Evolutionary conservation across 2,888 invertebrate genomes (phyloP), one percentile per base, ranked within the genome.

Genomic region (Drosophila borborema): DNA sequence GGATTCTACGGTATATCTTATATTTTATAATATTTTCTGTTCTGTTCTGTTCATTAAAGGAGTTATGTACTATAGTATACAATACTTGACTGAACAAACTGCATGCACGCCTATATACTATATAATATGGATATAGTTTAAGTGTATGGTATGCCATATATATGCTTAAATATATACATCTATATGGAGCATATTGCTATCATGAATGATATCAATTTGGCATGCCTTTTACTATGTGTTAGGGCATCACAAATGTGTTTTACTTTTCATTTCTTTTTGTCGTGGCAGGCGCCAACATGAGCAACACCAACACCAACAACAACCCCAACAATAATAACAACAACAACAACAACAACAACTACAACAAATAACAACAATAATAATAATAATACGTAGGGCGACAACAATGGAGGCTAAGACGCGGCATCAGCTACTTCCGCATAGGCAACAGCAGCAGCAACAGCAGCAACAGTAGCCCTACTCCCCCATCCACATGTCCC

Each of bases 251-350:
- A 54, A 59, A 54, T 77, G 51, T 73, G 61, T 60, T 66, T 78
- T 38, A 49, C 49, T 49, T 18, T 49, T 49, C 49, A 18, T 49
- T 49, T 49, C 31, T 63, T 28, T 55, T 67, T 46, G 64, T 79
- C 56, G 53, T 65, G 68, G 62, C 66, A 72, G 75, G 76, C 77
- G 80, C 80, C 77, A 72, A 74, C 53, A 74, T 45, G 54, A 60
- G 59, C 18, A 36, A 55, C 55, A 43, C 49, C 60, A 65, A 12
- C 63, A 64, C 2, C 12, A 38, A 12, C 63, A 64, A 0, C 12
- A 38, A 14, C 38, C 14, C 14, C 68, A 45, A 18, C 18, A 40
- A 46, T 38, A 56, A 46, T 51, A 70, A 20, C 60, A 64, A 10
- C 63, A 65, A 8, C 65, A 51, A 10, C n/a, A 20, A 20, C 20